Conservation (phyloP, 2,888 invertebrate genomes). For the Panopea generosa region DNA sequence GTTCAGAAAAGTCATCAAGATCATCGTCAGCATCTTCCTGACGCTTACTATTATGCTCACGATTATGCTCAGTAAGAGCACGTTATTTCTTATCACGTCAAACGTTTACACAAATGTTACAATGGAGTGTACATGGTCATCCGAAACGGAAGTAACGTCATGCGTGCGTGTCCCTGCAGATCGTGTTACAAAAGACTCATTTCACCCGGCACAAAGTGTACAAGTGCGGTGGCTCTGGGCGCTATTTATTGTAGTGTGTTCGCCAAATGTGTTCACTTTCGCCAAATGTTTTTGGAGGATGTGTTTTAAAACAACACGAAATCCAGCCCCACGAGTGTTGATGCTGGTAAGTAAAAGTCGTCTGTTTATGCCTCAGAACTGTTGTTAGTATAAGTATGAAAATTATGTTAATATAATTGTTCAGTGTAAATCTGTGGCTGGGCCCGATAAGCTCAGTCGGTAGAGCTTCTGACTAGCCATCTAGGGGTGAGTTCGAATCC, state of each 20-base stretch:
- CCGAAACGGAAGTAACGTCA: conserved; percentile 63
- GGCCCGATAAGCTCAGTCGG: too few relatives aligned
- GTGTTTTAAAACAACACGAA: conserved; percentile 83
- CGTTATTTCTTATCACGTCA: conserved; percentile 86
- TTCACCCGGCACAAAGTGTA: conserved; percentile 72
- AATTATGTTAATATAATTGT: too few relatives aligned
- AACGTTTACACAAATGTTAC: conserved; percentile 76
- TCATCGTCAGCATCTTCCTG: conserved; percentile 93
- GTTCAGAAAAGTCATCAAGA: conserved; percentile 77
- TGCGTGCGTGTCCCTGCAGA: conserved; percentile 72
- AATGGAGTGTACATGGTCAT: conserved; percentile 64
- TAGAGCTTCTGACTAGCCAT: too few relatives aligned
- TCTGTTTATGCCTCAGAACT: too few relatives aligned
- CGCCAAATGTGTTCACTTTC: conserved; percentile 84
- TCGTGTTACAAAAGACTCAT: conserved; percentile 54
- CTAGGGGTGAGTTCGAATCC: too few relatives aligned
- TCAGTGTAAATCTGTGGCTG: too few relatives aligned
- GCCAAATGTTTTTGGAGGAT: conserved; percentile 84
- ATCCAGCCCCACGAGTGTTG: conserved; percentile 66
- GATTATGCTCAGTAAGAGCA: conserved; percentile 95
- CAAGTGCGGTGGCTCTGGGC: conserved; percentile 85
- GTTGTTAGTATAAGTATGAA: too few relatives aligned
- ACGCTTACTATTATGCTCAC: conserved; percentile 93
- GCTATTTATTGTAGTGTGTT: conserved; percentile 82
- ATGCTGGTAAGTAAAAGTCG: conserved; percentile 60